phyloP scores from a whole-genome alignment of 2,888 invertebrate genomes.

The Pyrgus malvae region DNA sequence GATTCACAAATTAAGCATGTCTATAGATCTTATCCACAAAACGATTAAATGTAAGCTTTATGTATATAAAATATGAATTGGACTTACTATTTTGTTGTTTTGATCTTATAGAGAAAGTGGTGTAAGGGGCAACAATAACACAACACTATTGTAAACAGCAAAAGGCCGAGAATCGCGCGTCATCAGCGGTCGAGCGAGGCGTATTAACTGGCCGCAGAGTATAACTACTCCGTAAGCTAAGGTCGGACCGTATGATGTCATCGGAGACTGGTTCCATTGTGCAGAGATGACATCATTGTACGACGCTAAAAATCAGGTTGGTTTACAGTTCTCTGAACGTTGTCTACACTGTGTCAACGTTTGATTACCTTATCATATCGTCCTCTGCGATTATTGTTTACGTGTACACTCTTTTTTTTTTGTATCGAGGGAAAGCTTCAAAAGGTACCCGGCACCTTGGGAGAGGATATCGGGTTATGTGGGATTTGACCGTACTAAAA shows the following conservation, averaged over 20 bases:
- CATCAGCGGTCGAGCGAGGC: constrained; percentile 5
- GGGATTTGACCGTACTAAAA: no score
- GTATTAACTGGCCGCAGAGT: not conserved
- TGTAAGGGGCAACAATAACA: constrained; percentile 8
- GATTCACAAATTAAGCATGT: not conserved
- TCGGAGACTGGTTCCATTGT: constrained; percentile 16
- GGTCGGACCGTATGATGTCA: constrained; percentile 22
- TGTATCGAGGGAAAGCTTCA: no score
- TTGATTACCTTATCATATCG: no score
- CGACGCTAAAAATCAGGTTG: constrained; percentile 3
- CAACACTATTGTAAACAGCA: constrained; percentile 14
- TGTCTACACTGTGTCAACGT: no score
- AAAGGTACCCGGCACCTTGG: no score
- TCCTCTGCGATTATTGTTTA: no score
- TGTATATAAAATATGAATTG: not conserved
- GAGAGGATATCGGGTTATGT: no score
- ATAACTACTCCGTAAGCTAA: not conserved
- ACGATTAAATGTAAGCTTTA: not conserved
- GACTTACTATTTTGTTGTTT: constrained; percentile 2
- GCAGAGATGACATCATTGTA: constrained; percentile 19
- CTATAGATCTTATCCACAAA: not conserved
- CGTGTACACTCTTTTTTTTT: no score
- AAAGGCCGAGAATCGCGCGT: constrained; percentile 17
- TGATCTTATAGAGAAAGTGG: constrained; percentile 12
- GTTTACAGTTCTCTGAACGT: no score